Evolutionary conservation across 2,797 vertebrate species (phyloP).

Genomic region (Benthosema pterotum): DNA sequence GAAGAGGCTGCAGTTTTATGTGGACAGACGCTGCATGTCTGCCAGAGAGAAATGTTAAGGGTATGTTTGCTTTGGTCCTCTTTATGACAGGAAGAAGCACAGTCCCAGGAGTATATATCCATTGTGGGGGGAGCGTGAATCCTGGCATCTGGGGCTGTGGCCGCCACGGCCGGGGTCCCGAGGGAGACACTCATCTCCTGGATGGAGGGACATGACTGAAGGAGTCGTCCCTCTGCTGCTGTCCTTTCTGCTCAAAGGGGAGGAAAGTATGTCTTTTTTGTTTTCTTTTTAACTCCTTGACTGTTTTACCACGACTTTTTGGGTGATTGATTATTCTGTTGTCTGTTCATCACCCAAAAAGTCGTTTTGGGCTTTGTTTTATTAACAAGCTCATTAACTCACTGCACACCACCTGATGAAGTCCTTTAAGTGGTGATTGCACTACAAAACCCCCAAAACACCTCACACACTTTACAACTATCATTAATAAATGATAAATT

Average conservation of each 20-base stretch:
- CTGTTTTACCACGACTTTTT: too few species aligned
- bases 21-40: slow-evolving; percentile 44
- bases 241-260: slow-evolving; percentile 20
- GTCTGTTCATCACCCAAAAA: too few species aligned
- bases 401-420: too few species aligned
- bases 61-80: slow-evolving; percentile 39
- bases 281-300: too few species aligned
- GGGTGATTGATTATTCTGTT: too few species aligned
- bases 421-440: too few species aligned
- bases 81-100: slow-evolving; percentile 62
- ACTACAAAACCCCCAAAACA: too few species aligned
- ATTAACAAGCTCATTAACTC: too few species aligned
- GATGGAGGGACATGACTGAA: slow-evolving; percentile 68
- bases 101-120: slow-evolving; percentile 51
- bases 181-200: slow-evolving; percentile 65
- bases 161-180: slow-evolving; percentile 46
- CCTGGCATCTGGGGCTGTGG: slow-evolving; percentile 29
- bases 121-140: slow-evolving; percentile 63
- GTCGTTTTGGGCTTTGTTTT: too few species aligned
- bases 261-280: slow-evolving; percentile 19
- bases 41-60: slow-evolving; percentile 43
- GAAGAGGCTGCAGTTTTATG: slow-evolving; percentile 28
- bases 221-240: slow-evolving; percentile 37
- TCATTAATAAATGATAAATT: too few species aligned
- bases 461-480: too few species aligned